Conservation (phyloP, 2,797 vertebrate species). For the Atherinosoma microstoma region DNA sequence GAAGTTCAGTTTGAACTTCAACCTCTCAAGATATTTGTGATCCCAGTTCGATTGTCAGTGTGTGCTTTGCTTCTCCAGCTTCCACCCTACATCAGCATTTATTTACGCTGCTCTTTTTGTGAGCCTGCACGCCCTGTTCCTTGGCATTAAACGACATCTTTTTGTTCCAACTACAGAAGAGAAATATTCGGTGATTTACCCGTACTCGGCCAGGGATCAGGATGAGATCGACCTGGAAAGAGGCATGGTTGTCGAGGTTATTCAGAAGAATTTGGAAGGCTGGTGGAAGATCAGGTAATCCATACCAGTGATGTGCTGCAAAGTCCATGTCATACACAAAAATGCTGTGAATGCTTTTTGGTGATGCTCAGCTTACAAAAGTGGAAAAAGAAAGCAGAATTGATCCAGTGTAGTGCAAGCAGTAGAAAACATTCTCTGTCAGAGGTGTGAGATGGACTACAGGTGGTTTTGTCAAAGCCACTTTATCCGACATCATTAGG, state of each 20-base stretch:
- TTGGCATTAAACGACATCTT: constrained; percentile 4
- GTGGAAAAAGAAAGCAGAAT: neutral
- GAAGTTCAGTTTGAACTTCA: neutral
- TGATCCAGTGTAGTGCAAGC: neutral
- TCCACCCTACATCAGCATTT: constrained; percentile 12
- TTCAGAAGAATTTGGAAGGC: constrained; percentile 98
- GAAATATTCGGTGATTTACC: constrained; percentile 95
- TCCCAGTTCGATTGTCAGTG: neutral
- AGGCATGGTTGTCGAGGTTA: constrained; percentile 93
- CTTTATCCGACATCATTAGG: too few species aligned
- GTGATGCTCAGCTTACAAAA: too few species aligned
- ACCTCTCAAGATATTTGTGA: neutral
- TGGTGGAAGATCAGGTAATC: constrained; percentile 99
- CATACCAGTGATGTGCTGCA: neutral
- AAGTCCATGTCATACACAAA: neutral
- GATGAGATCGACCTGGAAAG: constrained; percentile 97
- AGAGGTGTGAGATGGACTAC: too few species aligned
- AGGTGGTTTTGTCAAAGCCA: too few species aligned
- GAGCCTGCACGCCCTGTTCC: neutral
- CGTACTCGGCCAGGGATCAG: constrained; percentile 91
- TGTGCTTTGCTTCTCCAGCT: constrained; percentile 32
- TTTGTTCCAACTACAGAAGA: constrained; percentile 85
- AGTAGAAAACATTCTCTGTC: neutral
- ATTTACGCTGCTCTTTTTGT: constrained; percentile 8
- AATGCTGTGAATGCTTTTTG: neutral